Evolutionary conservation across 2,113 vertebrate species (phyloP).

Genomic region (Atlantisia rogersi): DNA sequence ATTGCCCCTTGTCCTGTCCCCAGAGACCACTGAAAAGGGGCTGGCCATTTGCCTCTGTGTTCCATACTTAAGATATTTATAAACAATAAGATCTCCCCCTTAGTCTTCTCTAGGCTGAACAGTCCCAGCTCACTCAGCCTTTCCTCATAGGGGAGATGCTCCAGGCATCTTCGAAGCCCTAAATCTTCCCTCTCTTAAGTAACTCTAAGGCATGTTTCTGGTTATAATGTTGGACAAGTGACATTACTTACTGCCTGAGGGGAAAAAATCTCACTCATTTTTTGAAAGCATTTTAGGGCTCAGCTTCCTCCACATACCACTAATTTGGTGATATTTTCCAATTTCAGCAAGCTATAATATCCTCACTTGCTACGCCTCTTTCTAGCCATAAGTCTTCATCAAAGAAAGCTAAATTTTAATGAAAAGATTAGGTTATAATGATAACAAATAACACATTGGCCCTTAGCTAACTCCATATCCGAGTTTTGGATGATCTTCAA

Average conservation of each 20-base stretch:
- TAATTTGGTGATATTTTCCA: background rate
- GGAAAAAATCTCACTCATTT: background rate
- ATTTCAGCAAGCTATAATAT: background rate
- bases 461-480: background rate
- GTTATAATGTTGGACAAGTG: background rate
- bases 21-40: no score
- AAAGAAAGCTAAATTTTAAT: background rate
- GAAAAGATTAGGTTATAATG: background rate
- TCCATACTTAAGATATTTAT: no score
- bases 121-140: no score
- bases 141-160: no score
- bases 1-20: no score
- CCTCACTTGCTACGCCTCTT: background rate
- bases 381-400: background rate
- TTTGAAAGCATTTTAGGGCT: background rate
- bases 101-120: no score
- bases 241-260: background rate
- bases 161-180: no score
- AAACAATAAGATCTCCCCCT: no score
- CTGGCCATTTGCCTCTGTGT: no score
- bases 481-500: background rate
- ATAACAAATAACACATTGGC: background rate
- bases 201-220: background rate
- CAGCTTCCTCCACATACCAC: background rate
- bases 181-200: background rate